phyloP scores from a whole-genome alignment of 2,113 vertebrate genomes.

The Mustela lutreola region DNA sequence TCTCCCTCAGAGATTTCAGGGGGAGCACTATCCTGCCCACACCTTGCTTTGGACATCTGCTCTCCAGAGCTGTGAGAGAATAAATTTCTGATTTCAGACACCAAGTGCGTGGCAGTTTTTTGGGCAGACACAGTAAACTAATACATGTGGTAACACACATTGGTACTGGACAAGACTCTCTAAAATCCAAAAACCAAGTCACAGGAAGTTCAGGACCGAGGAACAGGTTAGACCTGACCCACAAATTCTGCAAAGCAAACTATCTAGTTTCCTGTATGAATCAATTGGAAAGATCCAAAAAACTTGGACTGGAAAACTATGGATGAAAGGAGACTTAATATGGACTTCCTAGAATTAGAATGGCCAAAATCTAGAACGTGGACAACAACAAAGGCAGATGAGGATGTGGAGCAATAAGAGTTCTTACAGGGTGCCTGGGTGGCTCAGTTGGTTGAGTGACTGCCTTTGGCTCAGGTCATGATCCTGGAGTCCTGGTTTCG shows the following conservation, averaged over 20 bases:
- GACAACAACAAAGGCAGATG: not conserved
- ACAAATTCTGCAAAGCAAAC: not conserved
- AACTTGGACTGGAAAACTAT: not conserved
- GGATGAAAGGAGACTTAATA: not conserved
- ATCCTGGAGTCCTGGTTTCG: no score
- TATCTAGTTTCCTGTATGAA: not conserved
- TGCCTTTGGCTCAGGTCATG: no score
- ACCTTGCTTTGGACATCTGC: not conserved
- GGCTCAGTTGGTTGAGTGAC: no score
- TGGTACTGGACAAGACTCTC: not conserved
- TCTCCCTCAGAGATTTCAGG: no score
- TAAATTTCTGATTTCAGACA: not conserved
- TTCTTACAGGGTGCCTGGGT: not conserved
- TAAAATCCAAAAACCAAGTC: not conserved
- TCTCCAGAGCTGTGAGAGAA: not conserved
- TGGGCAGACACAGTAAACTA: not conserved
- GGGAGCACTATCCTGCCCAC: no score
- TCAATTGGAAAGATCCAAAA: not conserved
- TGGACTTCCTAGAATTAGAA: not conserved
- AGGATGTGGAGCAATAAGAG: not conserved
- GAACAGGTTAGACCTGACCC: not conserved
- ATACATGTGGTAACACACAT: no score
- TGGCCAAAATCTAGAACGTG: not conserved
- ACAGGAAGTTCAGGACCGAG: not conserved
- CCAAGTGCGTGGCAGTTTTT: not conserved